Evolutionary conservation across 1,140 invertebrate species (phyloP), one percentile per base, ranked within the genome.

Genomic region (Drosophila lowei): DNA sequence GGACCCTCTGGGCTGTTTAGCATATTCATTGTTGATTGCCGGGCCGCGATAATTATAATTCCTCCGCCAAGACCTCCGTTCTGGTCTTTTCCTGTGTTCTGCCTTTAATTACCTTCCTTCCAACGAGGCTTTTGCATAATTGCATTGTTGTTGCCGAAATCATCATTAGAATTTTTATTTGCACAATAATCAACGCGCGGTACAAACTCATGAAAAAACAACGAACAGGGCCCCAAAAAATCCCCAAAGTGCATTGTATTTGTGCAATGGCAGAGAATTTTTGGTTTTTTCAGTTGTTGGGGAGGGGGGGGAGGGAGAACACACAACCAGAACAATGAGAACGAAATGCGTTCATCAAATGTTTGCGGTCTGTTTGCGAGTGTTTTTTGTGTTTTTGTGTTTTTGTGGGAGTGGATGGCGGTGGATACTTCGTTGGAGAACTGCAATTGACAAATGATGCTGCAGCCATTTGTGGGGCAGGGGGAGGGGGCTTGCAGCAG

Each of bases 101-200:
- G 77, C 67, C 58, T 84, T 84, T 84, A 85, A 85, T 85, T 84
- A 73, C 66, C 80, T 60, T 79, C 61, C 66, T 57, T 2, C 56
- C 42, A 43, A 34, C 9, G 3, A 1, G 34, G 34, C 34, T 60
- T 55, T 64, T 76, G 80, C 71, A 83, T 84, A 75, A 84, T 79
- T 68, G 72, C 66, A 64, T 85, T 76, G 76, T 72, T 79, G 71
- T 79, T 83, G 75, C 75, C 76, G 77, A 85, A 85, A 83, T 83
- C 79, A 61, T 73, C 77, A 70, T 85, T 77, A 85, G 76, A 85
- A 85, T 84, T 85, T 84, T 85, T 73, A 85, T 85, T 85, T 85
- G 80, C 80, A 85, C 80, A 85, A 85, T 85, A 79, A 79, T 79
- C 76, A 84, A 47, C 54, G 47, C 46, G 50, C 21, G 61, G 43